Evolutionary conservation across 2,888 invertebrate species (phyloP).

Genomic region (Dysmachus trigonus): DNA sequence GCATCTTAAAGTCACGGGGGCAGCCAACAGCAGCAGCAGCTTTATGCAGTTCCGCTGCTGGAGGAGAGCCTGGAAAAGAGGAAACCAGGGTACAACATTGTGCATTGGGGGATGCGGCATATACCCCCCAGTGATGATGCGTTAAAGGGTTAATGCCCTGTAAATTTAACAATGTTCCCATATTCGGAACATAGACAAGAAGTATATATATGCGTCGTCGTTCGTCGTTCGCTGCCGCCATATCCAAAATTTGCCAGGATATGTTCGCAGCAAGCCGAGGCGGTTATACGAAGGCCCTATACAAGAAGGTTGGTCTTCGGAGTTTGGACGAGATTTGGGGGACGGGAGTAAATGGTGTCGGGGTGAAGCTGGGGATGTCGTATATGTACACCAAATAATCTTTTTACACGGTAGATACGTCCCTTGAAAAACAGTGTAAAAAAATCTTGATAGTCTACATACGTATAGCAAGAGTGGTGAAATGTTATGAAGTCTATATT

Average conservation of each 20-base stretch:
- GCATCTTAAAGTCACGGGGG: not conserved
- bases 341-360: not conserved
- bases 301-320: not conserved
- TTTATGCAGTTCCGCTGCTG: not conserved
- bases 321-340: not conserved
- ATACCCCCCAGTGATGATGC: conserved; percentile 18
- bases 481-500: too few species aligned
- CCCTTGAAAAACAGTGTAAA: too few species aligned
- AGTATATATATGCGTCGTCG: not conserved
- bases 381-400: too few species aligned
- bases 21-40: not conserved
- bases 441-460: too few species aligned
- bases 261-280: not conserved
- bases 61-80: conserved; percentile 2
- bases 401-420: too few species aligned
- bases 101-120: conserved; percentile 7
- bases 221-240: not conserved
- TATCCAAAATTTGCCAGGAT: not conserved
- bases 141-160: conserved; percentile 32
- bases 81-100: not conserved
- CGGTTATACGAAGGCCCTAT: not conserved
- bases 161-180: conserved; percentile 2
- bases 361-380: too few species aligned
- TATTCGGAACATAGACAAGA: not conserved
- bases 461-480: too few species aligned